phyloP scores from a whole-genome alignment of 23 tunicate species.

The Phallusia fumigata region DNA sequence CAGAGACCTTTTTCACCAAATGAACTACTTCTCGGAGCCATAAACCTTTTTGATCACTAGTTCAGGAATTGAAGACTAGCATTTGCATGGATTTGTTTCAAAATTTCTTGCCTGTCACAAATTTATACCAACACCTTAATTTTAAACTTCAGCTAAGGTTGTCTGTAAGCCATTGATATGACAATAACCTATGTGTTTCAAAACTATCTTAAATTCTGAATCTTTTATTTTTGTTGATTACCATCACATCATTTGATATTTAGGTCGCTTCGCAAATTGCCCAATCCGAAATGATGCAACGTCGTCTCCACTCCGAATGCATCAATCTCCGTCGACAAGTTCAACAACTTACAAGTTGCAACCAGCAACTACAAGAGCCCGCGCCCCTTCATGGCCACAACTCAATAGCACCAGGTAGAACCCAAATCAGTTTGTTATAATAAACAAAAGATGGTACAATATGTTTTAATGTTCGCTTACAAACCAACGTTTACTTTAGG shows the following conservation, averaged over 20 bases:
- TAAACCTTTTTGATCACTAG: no score
- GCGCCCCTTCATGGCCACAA: background rate
- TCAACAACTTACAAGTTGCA: constrained; percentile 40
- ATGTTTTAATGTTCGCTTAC: background rate
- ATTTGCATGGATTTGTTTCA: no score
- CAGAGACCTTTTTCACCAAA: no score
- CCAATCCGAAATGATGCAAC: constrained; percentile 59
- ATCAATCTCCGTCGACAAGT: constrained; percentile 44
- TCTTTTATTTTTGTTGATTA: no score
- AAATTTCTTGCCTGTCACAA: no score
- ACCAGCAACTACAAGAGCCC: constrained; percentile 7
- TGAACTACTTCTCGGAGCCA: no score
- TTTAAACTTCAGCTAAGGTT: no score
- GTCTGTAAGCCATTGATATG: no score
- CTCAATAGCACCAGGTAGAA: background rate
- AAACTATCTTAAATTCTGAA: no score
- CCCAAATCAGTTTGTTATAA: background rate
- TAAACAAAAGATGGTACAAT: background rate
- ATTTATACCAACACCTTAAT: no score
- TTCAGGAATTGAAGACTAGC: no score
- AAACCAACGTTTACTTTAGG: background rate
- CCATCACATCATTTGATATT: background rate
- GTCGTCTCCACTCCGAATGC: constrained; percentile 54
- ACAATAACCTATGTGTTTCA: no score
- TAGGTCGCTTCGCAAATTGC: constrained; percentile 68